phyloP scores from a whole-genome alignment of 2,888 invertebrate genomes.

The Heteropelma amictum region DNA sequence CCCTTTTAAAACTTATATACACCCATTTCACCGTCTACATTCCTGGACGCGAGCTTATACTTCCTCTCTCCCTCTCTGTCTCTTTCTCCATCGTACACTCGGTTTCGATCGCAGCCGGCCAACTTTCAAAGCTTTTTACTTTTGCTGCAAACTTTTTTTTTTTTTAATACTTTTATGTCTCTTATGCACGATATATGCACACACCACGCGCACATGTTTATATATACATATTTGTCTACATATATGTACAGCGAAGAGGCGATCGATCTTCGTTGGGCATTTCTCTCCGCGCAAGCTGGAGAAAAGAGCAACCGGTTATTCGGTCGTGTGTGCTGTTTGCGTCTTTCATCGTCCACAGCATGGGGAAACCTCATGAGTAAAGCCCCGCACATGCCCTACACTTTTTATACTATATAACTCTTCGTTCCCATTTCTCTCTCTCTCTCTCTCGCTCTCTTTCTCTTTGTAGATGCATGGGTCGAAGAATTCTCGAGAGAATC shows the following conservation, averaged over 20 bases:
- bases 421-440: constrained; percentile 8
- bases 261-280: constrained; percentile 50
- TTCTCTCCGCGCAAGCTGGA: constrained; percentile 39
- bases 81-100: not conserved
- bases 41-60: constrained; percentile 58
- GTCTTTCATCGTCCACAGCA: constrained; percentile 16
- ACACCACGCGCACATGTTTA: constrained; percentile 4
- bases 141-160: constrained; percentile 25
- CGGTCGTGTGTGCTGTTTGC: constrained; percentile 30
- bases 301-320: constrained; percentile 59
- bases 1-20: constrained; percentile 70
- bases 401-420: constrained; percentile 33
- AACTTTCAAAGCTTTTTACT: constrained; percentile 31
- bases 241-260: constrained; percentile 46
- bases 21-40: constrained; percentile 68
- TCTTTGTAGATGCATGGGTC: constrained; percentile 5
- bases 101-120: constrained; percentile 16
- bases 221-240: constrained; percentile 8
- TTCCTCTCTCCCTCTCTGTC: not conserved
- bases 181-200: not conserved
- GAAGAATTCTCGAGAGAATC: constrained; percentile 39
- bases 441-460: too few relatives aligned
- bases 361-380: constrained; percentile 45
- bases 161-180: constrained; percentile 3
- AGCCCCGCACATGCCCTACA: constrained; percentile 44